Conservation (phyloP, 1,140 invertebrate genomes). For the Drosophila athabasca region DNA sequence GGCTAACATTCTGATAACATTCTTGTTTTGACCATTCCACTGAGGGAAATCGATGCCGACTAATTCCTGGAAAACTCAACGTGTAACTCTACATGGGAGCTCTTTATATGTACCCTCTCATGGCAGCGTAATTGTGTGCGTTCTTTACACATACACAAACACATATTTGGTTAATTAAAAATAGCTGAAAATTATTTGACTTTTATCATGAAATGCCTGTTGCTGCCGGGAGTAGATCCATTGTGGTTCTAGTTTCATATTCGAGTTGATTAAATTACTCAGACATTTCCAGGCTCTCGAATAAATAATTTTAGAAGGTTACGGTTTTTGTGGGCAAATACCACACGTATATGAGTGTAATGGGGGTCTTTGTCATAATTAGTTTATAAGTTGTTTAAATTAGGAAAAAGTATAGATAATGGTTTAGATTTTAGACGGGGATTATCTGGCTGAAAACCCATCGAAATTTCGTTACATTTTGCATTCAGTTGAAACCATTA, state of each 20-base stretch:
- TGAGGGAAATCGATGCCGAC: no score
- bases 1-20: no score
- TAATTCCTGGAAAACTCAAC: no score
- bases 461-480: no score
- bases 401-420: background rate
- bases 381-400: slow-evolving; percentile 1
- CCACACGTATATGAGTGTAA: no score
- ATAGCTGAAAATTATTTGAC: slow-evolving; percentile 36
- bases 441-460: no score
- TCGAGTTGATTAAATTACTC: slow-evolving; percentile 29
- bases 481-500: no score
- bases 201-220: slow-evolving; percentile 36
- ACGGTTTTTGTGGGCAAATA: no score
- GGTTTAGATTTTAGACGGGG: no score
- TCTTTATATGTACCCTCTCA: background rate
- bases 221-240: background rate
- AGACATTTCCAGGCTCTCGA: background rate
- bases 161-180: slow-evolving; percentile 55
- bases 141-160: slow-evolving; percentile 4
- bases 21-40: no score
- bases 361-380: background rate
- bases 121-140: slow-evolving; percentile 29
- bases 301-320: slow-evolving; percentile 2
- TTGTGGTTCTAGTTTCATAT: no score
- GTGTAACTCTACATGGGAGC: no score